A percentile compares a stretch with the other conserved stretches of the same genome.
phyloP scores from a whole-genome alignment of 1,140 invertebrate genomes.

The Listronotus bonariensis region DNA sequence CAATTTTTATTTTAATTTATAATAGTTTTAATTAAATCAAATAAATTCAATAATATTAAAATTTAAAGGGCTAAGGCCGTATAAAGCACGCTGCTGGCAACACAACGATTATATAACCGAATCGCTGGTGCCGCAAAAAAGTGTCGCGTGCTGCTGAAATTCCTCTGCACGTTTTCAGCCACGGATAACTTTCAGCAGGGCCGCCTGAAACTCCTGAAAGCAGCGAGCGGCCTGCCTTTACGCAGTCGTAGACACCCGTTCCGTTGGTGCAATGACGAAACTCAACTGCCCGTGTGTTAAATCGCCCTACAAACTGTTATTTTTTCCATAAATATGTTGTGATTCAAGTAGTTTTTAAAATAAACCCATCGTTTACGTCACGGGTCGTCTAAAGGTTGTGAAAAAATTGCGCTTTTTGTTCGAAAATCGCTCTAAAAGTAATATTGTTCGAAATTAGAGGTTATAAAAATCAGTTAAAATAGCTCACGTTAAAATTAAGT shows the following conservation, averaged over 20 bases:
- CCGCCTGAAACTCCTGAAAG: conserved; percentile 17
- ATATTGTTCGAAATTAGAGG: conserved; percentile 14
- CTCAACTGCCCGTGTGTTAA: conserved; percentile 40
- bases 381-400: conserved; percentile 29
- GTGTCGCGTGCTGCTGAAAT: conserved; percentile 26
- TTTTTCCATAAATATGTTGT: conserved; percentile 42
- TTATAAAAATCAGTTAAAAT: conserved; percentile 12
- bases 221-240: conserved; percentile 45
- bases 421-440: conserved; percentile 1
- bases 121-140: conserved; percentile 6
- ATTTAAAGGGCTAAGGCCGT: too few relatives aligned
- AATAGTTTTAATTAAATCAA: too few relatives aligned
- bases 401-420: conserved; percentile 14
- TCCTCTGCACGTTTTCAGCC: conserved; percentile 20
- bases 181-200: conserved; percentile 14
- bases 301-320: conserved; percentile 40
- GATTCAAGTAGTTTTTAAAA: conserved; percentile 34
- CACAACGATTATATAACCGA: background rate
- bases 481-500: background rate
- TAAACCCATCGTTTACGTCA: conserved; percentile 9
- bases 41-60: too few relatives aligned
- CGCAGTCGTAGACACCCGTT: conserved; percentile 24
- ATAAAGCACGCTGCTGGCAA: background rate
- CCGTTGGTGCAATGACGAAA: conserved; percentile 43
- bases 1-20: too few relatives aligned